These are phyloP conservation scores for Phaetusa simplex DNA, from an alignment of 2,113 vertebrate species.

Conservation along the genomic window DNA sequence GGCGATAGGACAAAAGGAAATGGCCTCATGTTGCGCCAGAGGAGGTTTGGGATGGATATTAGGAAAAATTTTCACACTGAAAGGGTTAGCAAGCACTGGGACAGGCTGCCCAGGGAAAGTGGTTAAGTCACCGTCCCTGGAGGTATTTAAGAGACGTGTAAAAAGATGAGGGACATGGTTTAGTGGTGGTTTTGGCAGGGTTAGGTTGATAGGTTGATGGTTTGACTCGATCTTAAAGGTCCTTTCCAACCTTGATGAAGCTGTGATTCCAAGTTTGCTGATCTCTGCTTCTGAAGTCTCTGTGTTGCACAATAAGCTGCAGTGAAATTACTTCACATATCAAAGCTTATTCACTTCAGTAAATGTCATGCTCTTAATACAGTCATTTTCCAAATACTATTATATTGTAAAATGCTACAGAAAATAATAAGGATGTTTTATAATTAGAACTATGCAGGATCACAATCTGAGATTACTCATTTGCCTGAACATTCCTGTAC, in stretches of 20 bases:
- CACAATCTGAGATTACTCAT: constrained; percentile 14
- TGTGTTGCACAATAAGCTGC: neutral
- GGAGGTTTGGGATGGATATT: too few species aligned
- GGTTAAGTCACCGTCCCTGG: too few species aligned
- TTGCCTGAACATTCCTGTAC: neutral
- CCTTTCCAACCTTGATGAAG: neutral
- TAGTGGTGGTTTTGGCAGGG: neutral
- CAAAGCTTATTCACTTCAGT: constrained; percentile 20
- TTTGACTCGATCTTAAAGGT: neutral
- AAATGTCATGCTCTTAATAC: constrained; percentile 15
- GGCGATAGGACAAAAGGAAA: too few species aligned
- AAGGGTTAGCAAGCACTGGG: too few species aligned
- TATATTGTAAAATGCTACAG: constrained; percentile 9
- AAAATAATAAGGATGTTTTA: constrained; percentile 22
- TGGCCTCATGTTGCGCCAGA: too few species aligned
- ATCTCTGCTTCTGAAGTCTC: neutral
- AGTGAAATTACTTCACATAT: neutral
- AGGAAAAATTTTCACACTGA: too few species aligned
- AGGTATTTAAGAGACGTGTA: too few species aligned
- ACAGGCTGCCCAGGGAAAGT: too few species aligned
- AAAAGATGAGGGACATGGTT: too few species aligned
- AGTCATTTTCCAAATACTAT: constrained; percentile 12
- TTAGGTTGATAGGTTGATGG: neutral
- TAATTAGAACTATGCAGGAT: constrained; percentile 19
- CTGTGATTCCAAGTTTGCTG: neutral